Evolutionary conservation across 1,140 invertebrate genomes (phyloP).

Genomic region (Magallana angulata): DNA sequence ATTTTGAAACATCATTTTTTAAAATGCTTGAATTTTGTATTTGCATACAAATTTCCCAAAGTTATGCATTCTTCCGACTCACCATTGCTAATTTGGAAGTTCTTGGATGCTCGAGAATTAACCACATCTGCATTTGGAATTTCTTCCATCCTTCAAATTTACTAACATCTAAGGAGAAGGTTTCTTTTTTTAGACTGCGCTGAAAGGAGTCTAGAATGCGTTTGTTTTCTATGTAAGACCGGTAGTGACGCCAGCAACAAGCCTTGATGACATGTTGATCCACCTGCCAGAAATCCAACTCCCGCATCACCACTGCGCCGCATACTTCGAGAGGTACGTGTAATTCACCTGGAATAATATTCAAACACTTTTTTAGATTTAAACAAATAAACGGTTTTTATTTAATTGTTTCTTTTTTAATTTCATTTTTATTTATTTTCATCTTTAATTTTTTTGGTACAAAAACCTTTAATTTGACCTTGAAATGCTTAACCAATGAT

Average conservation of each 20-base stretch:
- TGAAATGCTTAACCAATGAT: too few species aligned
- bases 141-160: conserved; percentile 69
- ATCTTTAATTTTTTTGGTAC: too few species aligned
- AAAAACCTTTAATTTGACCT: too few species aligned
- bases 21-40: too few species aligned
- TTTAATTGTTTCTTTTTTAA: too few species aligned
- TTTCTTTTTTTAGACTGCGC: conserved; percentile 70
- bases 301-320: conserved; percentile 79
- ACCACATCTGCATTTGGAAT: conserved; percentile 74
- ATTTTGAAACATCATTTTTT: too few species aligned
- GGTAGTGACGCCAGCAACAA: conserved; percentile 77
- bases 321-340: conserved; percentile 80
- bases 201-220: conserved; percentile 75
- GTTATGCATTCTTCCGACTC: conserved; percentile 22
- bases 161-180: conserved; percentile 66
- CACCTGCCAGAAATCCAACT: conserved; percentile 80
- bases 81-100: conserved; percentile 75
- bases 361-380: too few species aligned
- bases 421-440: too few species aligned
- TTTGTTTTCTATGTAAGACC: conserved; percentile 76
- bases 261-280: conserved; percentile 75
- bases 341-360: conserved; percentile 76
- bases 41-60: too few species aligned
- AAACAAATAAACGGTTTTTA: too few species aligned
- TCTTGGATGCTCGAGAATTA: conserved; percentile 74